A percentile compares a stretch with the other conserved stretches of the same genome.
phyloP scores from a whole-genome alignment of 2,888 invertebrate genomes.

The Drosophila merina region DNA sequence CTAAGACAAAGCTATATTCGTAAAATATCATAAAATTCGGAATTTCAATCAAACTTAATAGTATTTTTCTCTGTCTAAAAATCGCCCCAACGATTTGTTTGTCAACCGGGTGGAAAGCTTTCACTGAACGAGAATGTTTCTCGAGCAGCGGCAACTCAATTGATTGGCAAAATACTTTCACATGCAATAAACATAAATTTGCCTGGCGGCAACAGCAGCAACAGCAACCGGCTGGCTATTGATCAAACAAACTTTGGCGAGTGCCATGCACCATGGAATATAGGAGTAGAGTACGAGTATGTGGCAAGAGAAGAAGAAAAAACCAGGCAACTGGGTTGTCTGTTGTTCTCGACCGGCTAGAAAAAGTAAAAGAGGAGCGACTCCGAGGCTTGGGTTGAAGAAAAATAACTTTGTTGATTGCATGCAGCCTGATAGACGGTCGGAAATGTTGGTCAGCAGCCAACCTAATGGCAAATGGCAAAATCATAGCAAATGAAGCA shows the following conservation, averaged over 20 bases:
- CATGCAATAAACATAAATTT: constrained; percentile 59
- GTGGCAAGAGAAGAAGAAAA: constrained; percentile 7
- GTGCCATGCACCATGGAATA: constrained; percentile 15
- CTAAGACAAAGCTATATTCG: too few species aligned
- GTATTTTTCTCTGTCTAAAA: constrained; percentile 6
- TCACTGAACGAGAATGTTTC: constrained; percentile 70
- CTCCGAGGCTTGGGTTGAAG: background rate
- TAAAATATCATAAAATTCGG: too few species aligned
- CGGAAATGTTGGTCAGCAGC: constrained; percentile 62
- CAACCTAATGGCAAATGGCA: constrained; percentile 57
- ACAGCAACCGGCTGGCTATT: constrained; percentile 42
- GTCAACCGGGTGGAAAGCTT: constrained; percentile 61
- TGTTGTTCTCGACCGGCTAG: constrained; percentile 20
- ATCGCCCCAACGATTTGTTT: constrained; percentile 37
- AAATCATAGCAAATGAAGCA: constrained; percentile 69
- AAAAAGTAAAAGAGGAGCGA: constrained; percentile 30
- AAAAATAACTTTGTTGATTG: constrained; percentile 50
- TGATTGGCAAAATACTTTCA: constrained; percentile 65
- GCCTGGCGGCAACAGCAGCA: constrained; percentile 13
- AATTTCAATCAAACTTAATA: too few species aligned
- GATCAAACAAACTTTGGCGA: constrained; percentile 61
- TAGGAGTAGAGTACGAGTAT: constrained; percentile 1
- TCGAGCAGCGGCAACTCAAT: constrained; percentile 39
- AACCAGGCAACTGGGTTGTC: constrained; percentile 55
- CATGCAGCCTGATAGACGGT: constrained; percentile 51